These are phyloP conservation scores for Poeciliopsis gracilis DNA, from an alignment of 2,797 vertebrate species.

Conservation along the genomic window DNA sequence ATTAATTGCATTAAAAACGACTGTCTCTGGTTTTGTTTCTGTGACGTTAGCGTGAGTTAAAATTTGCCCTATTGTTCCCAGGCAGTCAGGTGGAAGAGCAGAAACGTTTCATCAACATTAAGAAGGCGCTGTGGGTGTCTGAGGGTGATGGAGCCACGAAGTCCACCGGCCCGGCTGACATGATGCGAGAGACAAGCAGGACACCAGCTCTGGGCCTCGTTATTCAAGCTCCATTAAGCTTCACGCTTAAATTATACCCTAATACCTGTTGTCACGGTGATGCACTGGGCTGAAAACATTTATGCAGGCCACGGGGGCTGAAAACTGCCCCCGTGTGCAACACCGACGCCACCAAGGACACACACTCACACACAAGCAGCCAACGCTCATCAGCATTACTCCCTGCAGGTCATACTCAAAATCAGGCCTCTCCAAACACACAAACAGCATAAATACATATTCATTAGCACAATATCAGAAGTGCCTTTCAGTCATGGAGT, in stretches of 20 bases:
- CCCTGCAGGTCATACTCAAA: slow-evolving; percentile 29
- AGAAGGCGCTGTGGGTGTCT: slow-evolving; percentile 46
- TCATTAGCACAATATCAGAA: slow-evolving; percentile 28
- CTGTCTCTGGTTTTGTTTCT: slow-evolving; percentile 42
- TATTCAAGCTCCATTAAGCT: slow-evolving; percentile 80
- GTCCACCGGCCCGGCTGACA: slow-evolving; percentile 60
- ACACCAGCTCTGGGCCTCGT: slow-evolving; percentile 69
- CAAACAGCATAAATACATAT: slow-evolving; percentile 25
- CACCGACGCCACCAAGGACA: slow-evolving; percentile 15
- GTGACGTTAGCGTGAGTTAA: slow-evolving; percentile 19
- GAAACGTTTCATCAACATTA: slow-evolving; percentile 50
- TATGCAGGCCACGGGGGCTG: slow-evolving; percentile 64
- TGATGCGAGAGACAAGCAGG: slow-evolving; percentile 72
- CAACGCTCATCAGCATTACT: slow-evolving; percentile 31
- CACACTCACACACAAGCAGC: slow-evolving; percentile 10
- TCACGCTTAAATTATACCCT: slow-evolving; percentile 71
- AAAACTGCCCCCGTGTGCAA: slow-evolving; percentile 42
- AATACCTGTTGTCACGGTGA: slow-evolving; percentile 79
- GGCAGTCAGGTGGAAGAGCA: slow-evolving; percentile 57
- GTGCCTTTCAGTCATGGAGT: background rate
- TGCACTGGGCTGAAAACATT: slow-evolving; percentile 68
- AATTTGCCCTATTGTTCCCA: slow-evolving; percentile 54
- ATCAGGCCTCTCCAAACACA: slow-evolving; percentile 18
- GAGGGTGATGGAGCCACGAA: slow-evolving; percentile 47
- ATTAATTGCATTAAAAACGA: slow-evolving; percentile 41